Base-by-base conservation (phyloP, 2,888 invertebrate genomes). In the Ophion ventricosus region DNA sequence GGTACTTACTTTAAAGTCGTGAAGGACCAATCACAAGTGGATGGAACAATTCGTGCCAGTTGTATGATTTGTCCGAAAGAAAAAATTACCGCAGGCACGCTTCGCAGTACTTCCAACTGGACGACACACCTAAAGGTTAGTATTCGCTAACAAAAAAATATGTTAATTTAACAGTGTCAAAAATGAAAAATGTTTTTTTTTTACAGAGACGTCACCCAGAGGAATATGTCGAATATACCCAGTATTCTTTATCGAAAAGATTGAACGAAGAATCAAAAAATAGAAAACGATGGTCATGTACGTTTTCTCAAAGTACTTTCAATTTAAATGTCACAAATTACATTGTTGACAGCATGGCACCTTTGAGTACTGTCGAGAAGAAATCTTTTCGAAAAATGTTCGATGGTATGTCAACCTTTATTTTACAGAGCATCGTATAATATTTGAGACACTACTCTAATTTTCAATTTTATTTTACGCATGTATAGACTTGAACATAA, bases 181-280 rank as follows among this genome's bases (percentile, higher is more conserved):
- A 17, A 64, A 29, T 29, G 4, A 14, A 64, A 64, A 14, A 35
- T 0, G 0, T 11, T 17, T 35, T 64, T 64, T 35, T 2, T 35
- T 64, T n/a, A 20, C 64, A 64, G 64, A 64, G 64, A 35, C 64
- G 64, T 17, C 64, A 64, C 29, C 64, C 64, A 35, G 64, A 64
- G 14, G 64, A 64, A 35, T 64, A 8, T 35, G 40, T 35, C 17
- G 64, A 64, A 20, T 64, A 64, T 29, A 64, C 64, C 10, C 61
- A 61, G 26, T 20, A 61, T 64, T 64, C 64, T 64, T 35, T 29
- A 20, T 29, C 64, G 17, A 64, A 35, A 64, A 26, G 35, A 64
- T 64, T 35, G 64, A 64, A 64, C 35, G 35, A 64, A 64, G 35
- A 64, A 35, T 17, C 35, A 35, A 64, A 35, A 64, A 35, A 64